These are phyloP conservation scores for Liposcelis brunnea DNA, from an alignment of 2,888 invertebrate species.

Conservation along the genomic window DNA sequence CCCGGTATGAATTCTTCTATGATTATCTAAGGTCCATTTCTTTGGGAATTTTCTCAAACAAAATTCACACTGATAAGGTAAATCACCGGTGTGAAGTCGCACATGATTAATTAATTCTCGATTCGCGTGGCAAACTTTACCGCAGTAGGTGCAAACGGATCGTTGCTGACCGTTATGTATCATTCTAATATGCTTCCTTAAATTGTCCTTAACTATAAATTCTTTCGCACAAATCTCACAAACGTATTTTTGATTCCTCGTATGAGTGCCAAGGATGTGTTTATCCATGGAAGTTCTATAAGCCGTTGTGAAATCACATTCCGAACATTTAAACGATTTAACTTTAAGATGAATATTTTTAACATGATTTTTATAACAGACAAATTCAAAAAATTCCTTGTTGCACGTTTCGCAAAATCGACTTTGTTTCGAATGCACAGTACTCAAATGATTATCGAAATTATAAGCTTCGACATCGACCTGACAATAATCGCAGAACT, in stretches of 20 bases:
- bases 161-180: neutral
- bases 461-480: neutral
- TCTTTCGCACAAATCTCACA: conserved; percentile 7
- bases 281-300: conserved; percentile 3
- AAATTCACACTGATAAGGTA: conserved; percentile 6
- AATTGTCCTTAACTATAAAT: conserved; percentile 3
- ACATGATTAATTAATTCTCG: conserved; percentile 2
- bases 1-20: conserved; percentile 5
- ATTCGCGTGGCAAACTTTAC: neutral
- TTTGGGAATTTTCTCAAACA: neutral
- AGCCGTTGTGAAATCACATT: neutral
- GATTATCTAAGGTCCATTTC: neutral
- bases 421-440: neutral
- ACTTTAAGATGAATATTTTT: neutral
- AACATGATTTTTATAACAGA: conserved; percentile 1
- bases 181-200: conserved; percentile 1
- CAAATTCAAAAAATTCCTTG: conserved; percentile 4
- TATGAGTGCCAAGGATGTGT: conserved; percentile 1
- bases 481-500: neutral
- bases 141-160: neutral
- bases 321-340: neutral
- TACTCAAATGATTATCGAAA: neutral
- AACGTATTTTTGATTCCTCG: conserved; percentile 1
- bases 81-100: conserved; percentile 3
- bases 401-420: conserved; percentile 2